Evolutionary conservation across 2,888 invertebrate genomes (phyloP).

Genomic region (Eristalinus sepulchralis): DNA sequence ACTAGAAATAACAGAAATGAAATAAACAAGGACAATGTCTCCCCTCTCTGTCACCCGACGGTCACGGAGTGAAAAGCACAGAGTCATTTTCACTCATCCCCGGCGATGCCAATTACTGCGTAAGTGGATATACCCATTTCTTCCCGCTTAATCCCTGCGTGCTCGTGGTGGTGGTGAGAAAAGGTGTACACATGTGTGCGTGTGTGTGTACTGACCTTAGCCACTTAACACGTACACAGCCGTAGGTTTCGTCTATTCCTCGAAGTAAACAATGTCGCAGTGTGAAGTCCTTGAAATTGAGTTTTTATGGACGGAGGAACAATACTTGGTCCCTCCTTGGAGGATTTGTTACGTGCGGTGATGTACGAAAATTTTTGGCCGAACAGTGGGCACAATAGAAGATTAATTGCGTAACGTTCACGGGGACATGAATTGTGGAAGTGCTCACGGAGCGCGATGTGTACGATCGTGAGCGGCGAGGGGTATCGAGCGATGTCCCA

Average conservation of each 20-base stretch:
- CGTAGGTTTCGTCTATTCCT: neutral
- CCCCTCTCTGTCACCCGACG: neutral
- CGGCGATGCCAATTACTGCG: conserved; percentile 37
- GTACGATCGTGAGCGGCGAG: neutral
- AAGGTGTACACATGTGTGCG: conserved; percentile 3
- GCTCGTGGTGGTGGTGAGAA: neutral
- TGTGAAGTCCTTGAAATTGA: conserved; percentile 36
- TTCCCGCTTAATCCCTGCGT: conserved; percentile 18
- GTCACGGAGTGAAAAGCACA: neutral
- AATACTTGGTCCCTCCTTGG: conserved; percentile 31
- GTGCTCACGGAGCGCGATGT: neutral
- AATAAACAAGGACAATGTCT: conserved; percentile 29
- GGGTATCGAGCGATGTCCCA: neutral
- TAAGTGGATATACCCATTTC: conserved; percentile 40
- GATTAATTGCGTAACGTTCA: conserved; percentile 45
- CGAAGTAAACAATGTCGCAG: neutral
- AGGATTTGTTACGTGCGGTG: conserved; percentile 67
- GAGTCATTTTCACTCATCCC: neutral
- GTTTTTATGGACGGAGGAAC: conserved; percentile 31
- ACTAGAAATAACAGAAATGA: neutral
- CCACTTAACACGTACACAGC: conserved; percentile 61
- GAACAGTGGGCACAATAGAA: conserved; percentile 21
- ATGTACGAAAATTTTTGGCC: conserved; percentile 15
- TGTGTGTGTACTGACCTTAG: conserved; percentile 43
- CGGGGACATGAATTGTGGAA: conserved; percentile 1